Percentiles rank a stretch among this genome's conserved stretches.
Conservation (phyloP, 2,113 vertebrate genomes). For the Syngnathus floridae region DNA sequence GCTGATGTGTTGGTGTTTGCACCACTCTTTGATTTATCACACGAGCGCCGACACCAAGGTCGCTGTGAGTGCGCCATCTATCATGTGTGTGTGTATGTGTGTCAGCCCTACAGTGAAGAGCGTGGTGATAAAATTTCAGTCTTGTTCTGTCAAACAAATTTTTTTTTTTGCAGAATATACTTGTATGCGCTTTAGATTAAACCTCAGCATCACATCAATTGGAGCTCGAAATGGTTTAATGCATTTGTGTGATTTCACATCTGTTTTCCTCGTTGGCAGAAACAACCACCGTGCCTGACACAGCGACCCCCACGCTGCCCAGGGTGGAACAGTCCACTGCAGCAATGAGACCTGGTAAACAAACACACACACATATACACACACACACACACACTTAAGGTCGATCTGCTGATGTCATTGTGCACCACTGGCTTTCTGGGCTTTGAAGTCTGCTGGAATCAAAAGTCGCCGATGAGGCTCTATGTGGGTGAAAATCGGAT, state of each 20-base stretch:
- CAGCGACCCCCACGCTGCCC: slow-evolving; percentile 78
- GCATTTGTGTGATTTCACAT: neutral
- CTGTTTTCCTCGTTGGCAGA: slow-evolving; percentile 61
- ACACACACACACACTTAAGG: slow-evolving; percentile 31
- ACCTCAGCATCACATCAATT: slow-evolving; percentile 3
- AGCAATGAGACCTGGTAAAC: slow-evolving; percentile 61
- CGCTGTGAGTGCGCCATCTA: slow-evolving; percentile 51
- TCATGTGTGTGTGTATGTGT: slow-evolving; percentile 30
- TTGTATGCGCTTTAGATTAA: neutral
- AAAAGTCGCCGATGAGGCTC: slow-evolving; percentile 49
- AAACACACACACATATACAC: slow-evolving; percentile 10
- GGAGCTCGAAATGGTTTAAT: neutral
- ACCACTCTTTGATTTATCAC: slow-evolving; percentile 43
- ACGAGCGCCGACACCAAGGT: slow-evolving; percentile 49
- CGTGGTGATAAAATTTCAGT: neutral
- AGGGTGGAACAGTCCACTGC: slow-evolving; percentile 79
- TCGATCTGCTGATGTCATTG: slow-evolving; percentile 57
- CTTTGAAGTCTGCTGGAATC: slow-evolving; percentile 52
- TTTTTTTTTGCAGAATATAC: neutral
- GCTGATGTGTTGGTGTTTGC: slow-evolving; percentile 26
- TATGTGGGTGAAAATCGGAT: slow-evolving; percentile 51
- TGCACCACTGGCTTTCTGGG: slow-evolving; percentile 34
- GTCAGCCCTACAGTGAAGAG: slow-evolving; percentile 10
- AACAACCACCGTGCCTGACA: slow-evolving; percentile 80
- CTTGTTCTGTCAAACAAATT: neutral